Percentiles rank a stretch among this genome's conserved stretches.
phyloP scores from a whole-genome alignment of 2,113 vertebrate species.

The Choloepus hoffmanni region DNA sequence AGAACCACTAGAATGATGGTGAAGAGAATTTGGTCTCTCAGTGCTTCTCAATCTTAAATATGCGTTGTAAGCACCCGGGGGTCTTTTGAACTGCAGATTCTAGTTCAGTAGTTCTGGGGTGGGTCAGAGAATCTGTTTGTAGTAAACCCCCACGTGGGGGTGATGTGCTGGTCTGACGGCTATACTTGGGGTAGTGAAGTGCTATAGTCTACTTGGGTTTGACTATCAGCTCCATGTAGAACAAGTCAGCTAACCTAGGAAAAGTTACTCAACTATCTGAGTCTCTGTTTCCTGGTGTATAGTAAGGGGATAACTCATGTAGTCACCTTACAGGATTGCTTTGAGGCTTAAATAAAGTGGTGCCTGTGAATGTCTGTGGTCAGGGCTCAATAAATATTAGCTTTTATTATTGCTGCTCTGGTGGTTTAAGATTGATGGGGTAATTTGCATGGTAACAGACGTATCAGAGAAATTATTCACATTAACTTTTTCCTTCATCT shows the following conservation, averaged over 20 bases:
- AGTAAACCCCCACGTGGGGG: accelerated
- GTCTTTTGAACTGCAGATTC: background rate
- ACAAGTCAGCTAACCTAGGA: background rate
- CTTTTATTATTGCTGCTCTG: background rate
- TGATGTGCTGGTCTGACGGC: background rate
- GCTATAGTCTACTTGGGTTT: accelerated
- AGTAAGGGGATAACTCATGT: accelerated
- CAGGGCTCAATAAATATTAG: background rate
- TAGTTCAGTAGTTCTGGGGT: background rate
- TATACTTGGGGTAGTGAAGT: background rate
- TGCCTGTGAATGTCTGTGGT: accelerated
- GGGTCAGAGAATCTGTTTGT: background rate
- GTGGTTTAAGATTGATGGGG: background rate
- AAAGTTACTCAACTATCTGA: background rate
- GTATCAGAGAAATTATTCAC: background rate
- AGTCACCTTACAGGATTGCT: accelerated
- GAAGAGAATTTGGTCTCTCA: too few relatives aligned
- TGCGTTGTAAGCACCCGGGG: too few relatives aligned
- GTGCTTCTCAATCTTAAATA: background rate
- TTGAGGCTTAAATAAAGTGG: background rate
- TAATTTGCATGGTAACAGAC: too few relatives aligned
- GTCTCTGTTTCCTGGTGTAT: background rate
- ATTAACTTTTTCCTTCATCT: background rate
- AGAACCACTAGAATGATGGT: accelerated
- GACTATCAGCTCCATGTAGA: background rate